phyloP scores from a whole-genome alignment of 1,140 invertebrate species.

The Pogonomyrmex barbatus region DNA sequence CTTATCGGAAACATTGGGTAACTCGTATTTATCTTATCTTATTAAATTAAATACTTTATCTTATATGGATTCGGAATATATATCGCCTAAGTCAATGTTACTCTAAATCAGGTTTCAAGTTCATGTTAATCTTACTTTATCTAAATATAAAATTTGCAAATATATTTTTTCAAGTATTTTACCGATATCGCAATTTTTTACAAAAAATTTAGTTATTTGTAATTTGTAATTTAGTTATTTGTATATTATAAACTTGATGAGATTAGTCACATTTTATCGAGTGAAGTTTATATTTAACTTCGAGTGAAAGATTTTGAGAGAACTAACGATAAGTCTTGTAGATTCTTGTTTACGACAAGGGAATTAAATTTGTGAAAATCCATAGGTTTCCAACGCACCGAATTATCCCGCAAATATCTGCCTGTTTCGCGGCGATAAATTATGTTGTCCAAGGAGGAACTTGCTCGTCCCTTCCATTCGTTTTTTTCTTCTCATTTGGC shows the following conservation, averaged over 20 bases:
- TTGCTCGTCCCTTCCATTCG: not conserved
- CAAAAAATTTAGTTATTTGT: not conserved
- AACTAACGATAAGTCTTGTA: not conserved
- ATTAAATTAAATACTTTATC: no score
- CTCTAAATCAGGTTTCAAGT: no score
- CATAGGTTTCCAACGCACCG: not conserved
- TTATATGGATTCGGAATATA: no score
- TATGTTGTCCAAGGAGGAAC: not conserved
- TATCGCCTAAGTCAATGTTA: no score
- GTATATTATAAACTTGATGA: not conserved
- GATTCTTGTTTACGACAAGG: not conserved
- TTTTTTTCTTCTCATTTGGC: slow-evolving; percentile 26
- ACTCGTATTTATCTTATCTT: no score
- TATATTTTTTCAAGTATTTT: not conserved
- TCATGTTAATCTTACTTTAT: no score
- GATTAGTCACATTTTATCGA: not conserved
- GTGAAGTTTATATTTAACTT: not conserved
- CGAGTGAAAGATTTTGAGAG: not conserved
- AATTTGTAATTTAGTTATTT: not conserved
- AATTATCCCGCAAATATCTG: slow-evolving; percentile 6
- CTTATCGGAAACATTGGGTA: no score
- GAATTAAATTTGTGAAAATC: not conserved
- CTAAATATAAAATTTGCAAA: not conserved
- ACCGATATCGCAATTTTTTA: not conserved
- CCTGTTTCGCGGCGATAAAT: slow-evolving; percentile 6